Evolutionary conservation across 2,797 vertebrate species (phyloP).

Genomic region (Sebastes paucispinis): DNA sequence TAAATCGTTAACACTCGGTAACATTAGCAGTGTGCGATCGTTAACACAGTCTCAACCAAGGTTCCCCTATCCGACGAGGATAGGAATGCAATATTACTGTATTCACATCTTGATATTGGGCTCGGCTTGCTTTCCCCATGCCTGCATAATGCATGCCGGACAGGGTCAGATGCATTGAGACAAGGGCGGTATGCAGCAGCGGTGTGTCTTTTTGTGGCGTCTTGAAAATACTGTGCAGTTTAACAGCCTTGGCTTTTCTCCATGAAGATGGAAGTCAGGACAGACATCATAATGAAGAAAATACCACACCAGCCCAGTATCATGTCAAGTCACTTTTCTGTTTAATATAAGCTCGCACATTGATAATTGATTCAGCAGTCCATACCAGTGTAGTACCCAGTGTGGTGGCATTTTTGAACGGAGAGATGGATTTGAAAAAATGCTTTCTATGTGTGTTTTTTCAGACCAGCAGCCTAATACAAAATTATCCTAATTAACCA

Average conservation of each 20-base stretch:
- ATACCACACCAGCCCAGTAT: background rate
- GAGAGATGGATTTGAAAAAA: background rate
- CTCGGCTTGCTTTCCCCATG: constrained; percentile 69
- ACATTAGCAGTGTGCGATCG: constrained; percentile 81
- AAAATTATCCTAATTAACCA: constrained; percentile 38
- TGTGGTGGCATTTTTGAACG: background rate
- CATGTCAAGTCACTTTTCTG: background rate
- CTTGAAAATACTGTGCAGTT: background rate
- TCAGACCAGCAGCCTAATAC: constrained; percentile 4
- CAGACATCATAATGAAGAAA: background rate
- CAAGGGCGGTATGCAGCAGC: constrained; percentile 24
- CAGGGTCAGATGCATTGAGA: constrained; percentile 51
- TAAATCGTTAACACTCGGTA: constrained; percentile 82
- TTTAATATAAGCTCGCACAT: background rate
- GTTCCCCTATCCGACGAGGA: constrained; percentile 76
- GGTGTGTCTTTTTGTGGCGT: constrained; percentile 21
- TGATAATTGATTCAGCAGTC: constrained; percentile 17
- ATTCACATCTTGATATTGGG: constrained; percentile 78
- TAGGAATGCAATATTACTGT: constrained; percentile 67
- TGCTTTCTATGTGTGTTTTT: background rate
- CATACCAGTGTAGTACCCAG: background rate
- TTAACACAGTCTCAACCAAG: constrained; percentile 74
- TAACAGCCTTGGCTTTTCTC: constrained; percentile 4
- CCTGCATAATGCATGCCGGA: constrained; percentile 76
- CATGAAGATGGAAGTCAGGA: constrained; percentile 9